Evolutionary conservation across 2,888 invertebrate genomes (phyloP), one percentile per base, ranked within the genome.

Genomic region (Plagodis dolabraria): DNA sequence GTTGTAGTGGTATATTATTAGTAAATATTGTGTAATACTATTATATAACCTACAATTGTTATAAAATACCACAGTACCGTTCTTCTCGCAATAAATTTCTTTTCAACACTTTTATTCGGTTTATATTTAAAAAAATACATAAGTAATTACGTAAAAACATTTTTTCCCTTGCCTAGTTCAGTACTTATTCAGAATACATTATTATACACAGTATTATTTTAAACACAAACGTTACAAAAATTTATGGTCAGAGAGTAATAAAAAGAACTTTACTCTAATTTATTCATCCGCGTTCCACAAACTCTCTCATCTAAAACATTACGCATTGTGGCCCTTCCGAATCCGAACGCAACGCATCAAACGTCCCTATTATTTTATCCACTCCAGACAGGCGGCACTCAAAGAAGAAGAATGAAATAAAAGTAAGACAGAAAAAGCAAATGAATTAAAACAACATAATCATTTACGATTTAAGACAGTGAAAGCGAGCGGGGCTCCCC

Each of bases 371-470:
- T 76, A 79, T 74, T 70, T 72, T 74, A 82, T 80, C 85, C 87
- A 86, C 89, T 88, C 76, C 88, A 84, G 90, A 80, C 91, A 90
- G 90, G 91, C 91, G 91, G 91, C 89, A 76, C 79, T 87, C 83
- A 84, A 85, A 86, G 79, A 81, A 74, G 75, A 84, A 84, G 79
- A 81, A 85, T 78, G 72, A 85, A 88, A 85, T 80, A 80, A 86
- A 88, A 82, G 79, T 78, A 85, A 82, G 77, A 81, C 74, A 84
- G 76, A 82, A 85, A 84, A 89, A 90, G 89, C 89, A 87, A 91
- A 90, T 87, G 87, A 91, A 91, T 92, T 89, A 91, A 91, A 91
- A 90, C 86, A 92, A 91, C 89, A 90, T 89, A 90, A 91, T 91
- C 86, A 87, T 90, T 90, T 88, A 89, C 85, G 88, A 86, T 87